Conservation (phyloP, 2,888 invertebrate genomes). For the Eilema sororculum region DNA sequence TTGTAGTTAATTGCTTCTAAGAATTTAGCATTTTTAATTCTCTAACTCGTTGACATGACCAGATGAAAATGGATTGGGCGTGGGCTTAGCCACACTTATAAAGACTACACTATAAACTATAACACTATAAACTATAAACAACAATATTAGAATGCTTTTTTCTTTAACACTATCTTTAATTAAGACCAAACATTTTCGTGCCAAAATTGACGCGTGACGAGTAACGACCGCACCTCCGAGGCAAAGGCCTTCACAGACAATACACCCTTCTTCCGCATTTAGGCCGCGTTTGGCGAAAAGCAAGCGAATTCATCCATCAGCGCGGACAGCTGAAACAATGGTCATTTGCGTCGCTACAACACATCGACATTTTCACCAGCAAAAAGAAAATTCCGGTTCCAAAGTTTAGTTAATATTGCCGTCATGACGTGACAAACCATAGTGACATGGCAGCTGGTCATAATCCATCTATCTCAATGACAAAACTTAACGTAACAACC, state of each 20-base stretch:
- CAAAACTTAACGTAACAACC: conserved; percentile 24
- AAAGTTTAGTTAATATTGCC: conserved; percentile 5
- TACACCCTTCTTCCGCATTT: conserved; percentile 65
- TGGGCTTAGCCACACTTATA: neutral
- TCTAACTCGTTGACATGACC: neutral
- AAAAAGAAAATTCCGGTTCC: conserved; percentile 4
- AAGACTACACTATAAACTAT: too few species aligned
- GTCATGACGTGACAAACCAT: neutral
- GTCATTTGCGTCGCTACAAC: conserved; percentile 52
- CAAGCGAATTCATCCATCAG: conserved; percentile 69
- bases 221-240: conserved; percentile 49
- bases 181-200: conserved; percentile 29
- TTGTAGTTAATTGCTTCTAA: neutral
- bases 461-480: conserved; percentile 32
- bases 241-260: conserved; percentile 57
- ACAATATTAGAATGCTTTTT: neutral
- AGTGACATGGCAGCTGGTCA: conserved; percentile 12
- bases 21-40: neutral
- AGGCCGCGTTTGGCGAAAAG: conserved; percentile 63
- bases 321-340: conserved; percentile 68
- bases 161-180: conserved; percentile 26
- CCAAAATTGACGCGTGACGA: conserved; percentile 36
- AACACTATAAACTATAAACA: too few species aligned
- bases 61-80: neutral
- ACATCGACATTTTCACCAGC: conserved; percentile 31